Evolutionary conservation across 2,113 vertebrate genomes (phyloP).

Genomic region (Alexandromys fortis): DNA sequence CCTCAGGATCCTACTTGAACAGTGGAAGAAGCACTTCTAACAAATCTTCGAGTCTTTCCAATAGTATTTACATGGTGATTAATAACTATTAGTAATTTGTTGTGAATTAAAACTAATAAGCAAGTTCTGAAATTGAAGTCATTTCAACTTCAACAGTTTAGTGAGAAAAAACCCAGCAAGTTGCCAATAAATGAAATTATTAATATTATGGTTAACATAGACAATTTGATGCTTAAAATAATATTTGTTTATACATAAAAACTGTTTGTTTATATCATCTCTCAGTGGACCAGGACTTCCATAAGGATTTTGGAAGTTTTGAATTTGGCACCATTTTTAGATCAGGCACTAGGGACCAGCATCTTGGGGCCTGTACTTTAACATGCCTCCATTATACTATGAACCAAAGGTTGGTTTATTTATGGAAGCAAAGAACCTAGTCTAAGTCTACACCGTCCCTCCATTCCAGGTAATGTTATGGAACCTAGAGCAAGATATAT

Average conservation of each 20-base stretch:
- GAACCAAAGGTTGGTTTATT: background rate
- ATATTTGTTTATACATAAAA: background rate
- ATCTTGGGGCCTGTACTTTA: background rate
- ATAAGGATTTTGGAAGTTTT: background rate
- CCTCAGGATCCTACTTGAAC: background rate
- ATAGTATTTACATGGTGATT: background rate
- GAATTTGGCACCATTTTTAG: background rate
- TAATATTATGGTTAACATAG: background rate
- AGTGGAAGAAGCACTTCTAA: background rate
- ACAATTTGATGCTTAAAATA: slow-evolving; percentile 20
- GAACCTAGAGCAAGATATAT: background rate
- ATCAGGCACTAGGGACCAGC: background rate
- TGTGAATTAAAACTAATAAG: background rate
- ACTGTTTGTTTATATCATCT: background rate
- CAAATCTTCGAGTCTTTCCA: background rate
- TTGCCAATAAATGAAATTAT: background rate
- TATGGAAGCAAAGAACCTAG: background rate
- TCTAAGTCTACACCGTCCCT: fast-evolving
- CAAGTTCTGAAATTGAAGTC: slow-evolving; percentile 1
- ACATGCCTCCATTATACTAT: background rate
- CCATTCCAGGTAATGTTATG: background rate
- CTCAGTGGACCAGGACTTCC: background rate
- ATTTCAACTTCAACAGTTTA: background rate
- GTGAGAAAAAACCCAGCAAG: background rate
- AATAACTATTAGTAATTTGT: background rate